phyloP scores from a whole-genome alignment of 2,113 vertebrate species.

The Mionectes macconnelli region DNA sequence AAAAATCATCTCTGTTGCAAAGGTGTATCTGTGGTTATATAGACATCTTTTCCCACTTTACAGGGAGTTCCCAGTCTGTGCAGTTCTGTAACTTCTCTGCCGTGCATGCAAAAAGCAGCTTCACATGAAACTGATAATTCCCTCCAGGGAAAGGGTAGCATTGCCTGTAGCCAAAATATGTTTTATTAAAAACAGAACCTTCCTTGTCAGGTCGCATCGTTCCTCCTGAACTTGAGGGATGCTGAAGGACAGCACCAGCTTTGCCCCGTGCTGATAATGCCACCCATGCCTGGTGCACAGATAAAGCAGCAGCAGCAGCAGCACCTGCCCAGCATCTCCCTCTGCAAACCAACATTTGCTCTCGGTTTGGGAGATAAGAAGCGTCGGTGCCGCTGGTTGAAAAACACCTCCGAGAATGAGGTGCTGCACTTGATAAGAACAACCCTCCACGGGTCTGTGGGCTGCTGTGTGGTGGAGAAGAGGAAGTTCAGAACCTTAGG shows the following conservation, averaged over 20 bases:
- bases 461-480: background rate
- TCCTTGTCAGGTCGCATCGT: background rate
- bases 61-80: background rate
- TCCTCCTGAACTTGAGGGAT: background rate
- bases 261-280: background rate
- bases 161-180: background rate
- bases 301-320: background rate
- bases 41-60: background rate
- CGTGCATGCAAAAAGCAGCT: background rate
- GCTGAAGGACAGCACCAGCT: background rate
- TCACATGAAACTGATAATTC: background rate
- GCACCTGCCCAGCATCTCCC: background rate
- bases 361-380: background rate
- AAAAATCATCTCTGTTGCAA: background rate
- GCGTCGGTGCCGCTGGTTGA: background rate
- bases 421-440: conserved; percentile 21
- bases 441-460: conserved; percentile 1
- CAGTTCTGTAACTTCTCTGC: background rate
- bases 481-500: conserved; percentile 27
- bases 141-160: background rate
- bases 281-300: conserved; percentile 11
- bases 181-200: conserved; percentile 33
- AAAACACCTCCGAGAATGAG: conserved; percentile 6
- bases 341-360: background rate
- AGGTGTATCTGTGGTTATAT: background rate